A percentile compares a stretch with the other conserved stretches of the same genome.
These are phyloP conservation scores for Chamaea fasciata DNA, from an alignment of 2,113 vertebrate species.

Conservation along the genomic window DNA sequence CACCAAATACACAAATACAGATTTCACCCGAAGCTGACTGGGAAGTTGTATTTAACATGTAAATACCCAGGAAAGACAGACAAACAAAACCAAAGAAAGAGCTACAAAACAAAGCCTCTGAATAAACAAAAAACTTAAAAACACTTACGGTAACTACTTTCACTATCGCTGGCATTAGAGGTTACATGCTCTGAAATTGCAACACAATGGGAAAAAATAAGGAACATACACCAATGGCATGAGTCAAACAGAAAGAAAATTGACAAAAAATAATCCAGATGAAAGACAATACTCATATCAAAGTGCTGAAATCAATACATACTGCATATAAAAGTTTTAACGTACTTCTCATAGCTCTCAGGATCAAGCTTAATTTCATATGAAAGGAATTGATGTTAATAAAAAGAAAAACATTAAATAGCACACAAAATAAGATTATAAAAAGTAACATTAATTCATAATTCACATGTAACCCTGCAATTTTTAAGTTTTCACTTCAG, in stretches of 20 bases:
- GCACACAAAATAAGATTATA: neutral
- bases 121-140: slow-evolving; percentile 60
- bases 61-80: slow-evolving; percentile 25
- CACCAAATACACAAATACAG: neutral
- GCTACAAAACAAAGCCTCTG: neutral
- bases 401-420: slow-evolving; percentile 49
- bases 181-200: slow-evolving; percentile 95
- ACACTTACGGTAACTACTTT: slow-evolving; percentile 99
- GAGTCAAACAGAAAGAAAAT: slow-evolving; percentile 50
- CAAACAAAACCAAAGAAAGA: neutral
- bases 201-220: slow-evolving; percentile 84
- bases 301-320: slow-evolving; percentile 50
- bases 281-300: slow-evolving; percentile 52
- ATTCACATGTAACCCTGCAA: neutral
- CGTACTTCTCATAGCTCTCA: slow-evolving; percentile 54
- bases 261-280: slow-evolving; percentile 61
- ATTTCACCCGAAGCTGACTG: neutral
- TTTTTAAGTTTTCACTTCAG: neutral
- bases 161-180: slow-evolving; percentile 99
- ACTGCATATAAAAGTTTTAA: slow-evolving; percentile 56
- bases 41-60: neutral
- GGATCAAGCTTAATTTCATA: slow-evolving; percentile 45
- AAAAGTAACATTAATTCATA: neutral
- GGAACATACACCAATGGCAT: slow-evolving; percentile 66
- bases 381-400: slow-evolving; percentile 50